Evolutionary conservation across 1,140 invertebrate genomes (phyloP).

Genomic region (Drosophila grimshawi): DNA sequence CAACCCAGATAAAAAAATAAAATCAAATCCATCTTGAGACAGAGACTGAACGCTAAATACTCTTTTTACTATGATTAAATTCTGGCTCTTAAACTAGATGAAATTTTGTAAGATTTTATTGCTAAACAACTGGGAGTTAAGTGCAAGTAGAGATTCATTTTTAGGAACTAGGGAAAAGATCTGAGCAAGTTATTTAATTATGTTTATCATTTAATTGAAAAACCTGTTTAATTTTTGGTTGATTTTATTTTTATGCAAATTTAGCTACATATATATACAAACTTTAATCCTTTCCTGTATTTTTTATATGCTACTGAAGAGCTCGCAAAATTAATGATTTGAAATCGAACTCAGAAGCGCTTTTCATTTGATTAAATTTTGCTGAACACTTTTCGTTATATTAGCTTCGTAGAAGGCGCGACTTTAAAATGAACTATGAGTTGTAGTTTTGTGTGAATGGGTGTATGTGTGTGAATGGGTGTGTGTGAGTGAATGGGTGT

Average conservation of each 20-base stretch:
- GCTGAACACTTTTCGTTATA: conserved; percentile 9
- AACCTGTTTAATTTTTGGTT: too few relatives aligned
- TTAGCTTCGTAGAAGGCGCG: neutral
- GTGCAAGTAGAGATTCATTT: too few relatives aligned
- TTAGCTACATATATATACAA: too few relatives aligned
- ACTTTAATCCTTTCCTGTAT: too few relatives aligned
- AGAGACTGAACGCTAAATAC: neutral
- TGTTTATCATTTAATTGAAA: too few relatives aligned
- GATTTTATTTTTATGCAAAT: too few relatives aligned
- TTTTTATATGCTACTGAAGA: neutral
- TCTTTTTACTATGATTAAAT: neutral
- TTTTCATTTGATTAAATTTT: conserved; percentile 33
- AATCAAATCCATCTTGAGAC: conserved; percentile 34
- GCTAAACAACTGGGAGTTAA: too few relatives aligned
- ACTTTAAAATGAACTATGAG: conserved; percentile 10
- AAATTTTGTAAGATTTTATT: neutral
- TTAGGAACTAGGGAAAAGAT: too few relatives aligned
- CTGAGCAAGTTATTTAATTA: too few relatives aligned
- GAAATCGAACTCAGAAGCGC: conserved; percentile 23
- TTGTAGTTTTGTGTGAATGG: neutral
- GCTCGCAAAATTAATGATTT: conserved; percentile 36
- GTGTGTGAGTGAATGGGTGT: conserved; percentile 1
- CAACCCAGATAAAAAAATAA: conserved; percentile 5
- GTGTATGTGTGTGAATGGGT: neutral
- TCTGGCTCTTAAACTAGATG: neutral